A percentile compares a stretch with the other conserved stretches of the same genome.
Evolutionary conservation across 2,888 invertebrate genomes (phyloP).

Genomic region (Lithophane semibrunnea): DNA sequence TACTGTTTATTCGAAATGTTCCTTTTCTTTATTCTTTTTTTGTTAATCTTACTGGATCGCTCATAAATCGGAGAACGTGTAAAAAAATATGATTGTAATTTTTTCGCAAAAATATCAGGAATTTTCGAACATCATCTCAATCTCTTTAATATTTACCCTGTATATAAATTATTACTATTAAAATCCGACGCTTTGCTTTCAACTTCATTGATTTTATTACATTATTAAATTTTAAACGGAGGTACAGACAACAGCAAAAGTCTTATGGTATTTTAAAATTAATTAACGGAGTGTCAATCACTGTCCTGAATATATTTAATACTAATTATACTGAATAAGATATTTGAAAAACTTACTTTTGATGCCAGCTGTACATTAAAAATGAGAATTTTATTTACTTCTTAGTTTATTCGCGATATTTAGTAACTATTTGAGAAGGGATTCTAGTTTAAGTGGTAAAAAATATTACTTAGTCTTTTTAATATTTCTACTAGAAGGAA

Average conservation of each 20-base stretch:
- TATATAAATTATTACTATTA: not conserved
- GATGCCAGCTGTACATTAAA: conserved; percentile 13
- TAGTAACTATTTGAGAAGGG: not conserved
- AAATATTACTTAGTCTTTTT: not conserved
- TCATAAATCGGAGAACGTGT: not conserved
- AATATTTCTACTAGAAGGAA: not conserved
- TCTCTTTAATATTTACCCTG: not conserved
- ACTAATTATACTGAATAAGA: not conserved
- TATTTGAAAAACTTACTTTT: conserved; percentile 14
- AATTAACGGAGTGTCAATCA: not conserved
- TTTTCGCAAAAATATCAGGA: not conserved
- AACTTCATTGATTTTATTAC: not conserved
- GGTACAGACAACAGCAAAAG: not conserved
- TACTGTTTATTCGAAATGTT: not conserved
- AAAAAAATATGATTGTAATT: not conserved
- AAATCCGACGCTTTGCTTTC: not conserved
- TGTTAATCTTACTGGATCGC: not conserved
- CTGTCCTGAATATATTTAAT: not conserved
- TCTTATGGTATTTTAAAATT: not conserved
- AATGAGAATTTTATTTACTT: conserved; percentile 25
- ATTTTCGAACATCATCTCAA: not conserved
- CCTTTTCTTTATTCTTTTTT: not conserved
- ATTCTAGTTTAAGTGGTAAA: not conserved
- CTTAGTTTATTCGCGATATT: not conserved
- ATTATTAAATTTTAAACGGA: not conserved